These are phyloP conservation scores for Phasianus colchicus DNA, from an alignment of 2,113 vertebrate species.

Conservation along the genomic window DNA sequence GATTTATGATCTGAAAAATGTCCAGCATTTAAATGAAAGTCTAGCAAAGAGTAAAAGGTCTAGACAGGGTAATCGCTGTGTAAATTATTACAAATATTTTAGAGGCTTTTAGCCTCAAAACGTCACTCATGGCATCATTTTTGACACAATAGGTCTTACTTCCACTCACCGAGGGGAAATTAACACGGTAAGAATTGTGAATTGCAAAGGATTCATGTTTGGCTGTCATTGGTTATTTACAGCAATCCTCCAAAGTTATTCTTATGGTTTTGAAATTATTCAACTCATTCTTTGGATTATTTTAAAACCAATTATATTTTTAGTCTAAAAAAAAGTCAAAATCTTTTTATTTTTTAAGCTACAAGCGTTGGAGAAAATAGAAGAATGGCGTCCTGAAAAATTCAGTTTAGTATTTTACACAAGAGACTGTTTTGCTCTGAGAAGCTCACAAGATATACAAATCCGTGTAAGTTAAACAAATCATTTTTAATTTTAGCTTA, in stretches of 20 bases:
- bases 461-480: neutral
- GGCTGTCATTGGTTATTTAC: neutral
- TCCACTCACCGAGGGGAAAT: neutral
- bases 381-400: neutral
- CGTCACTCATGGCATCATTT: neutral
- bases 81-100: constrained; percentile 61
- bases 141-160: neutral
- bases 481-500: neutral
- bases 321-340: neutral
- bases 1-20: constrained; percentile 26
- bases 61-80: constrained; percentile 45
- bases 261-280: neutral
- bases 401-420: no score
- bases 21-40: constrained; percentile 27
- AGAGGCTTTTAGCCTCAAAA: constrained; percentile 38
- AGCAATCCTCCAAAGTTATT: neutral
- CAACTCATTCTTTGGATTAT: neutral
- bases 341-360: neutral
- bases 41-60: constrained; percentile 34
- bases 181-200: neutral
- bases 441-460: neutral
- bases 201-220: neutral
- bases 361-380: neutral
- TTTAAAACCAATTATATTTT: neutral
- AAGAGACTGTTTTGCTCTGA: neutral